Conservation (phyloP, 2,888 invertebrate species). For the Bruchidius siliquastri region DNA sequence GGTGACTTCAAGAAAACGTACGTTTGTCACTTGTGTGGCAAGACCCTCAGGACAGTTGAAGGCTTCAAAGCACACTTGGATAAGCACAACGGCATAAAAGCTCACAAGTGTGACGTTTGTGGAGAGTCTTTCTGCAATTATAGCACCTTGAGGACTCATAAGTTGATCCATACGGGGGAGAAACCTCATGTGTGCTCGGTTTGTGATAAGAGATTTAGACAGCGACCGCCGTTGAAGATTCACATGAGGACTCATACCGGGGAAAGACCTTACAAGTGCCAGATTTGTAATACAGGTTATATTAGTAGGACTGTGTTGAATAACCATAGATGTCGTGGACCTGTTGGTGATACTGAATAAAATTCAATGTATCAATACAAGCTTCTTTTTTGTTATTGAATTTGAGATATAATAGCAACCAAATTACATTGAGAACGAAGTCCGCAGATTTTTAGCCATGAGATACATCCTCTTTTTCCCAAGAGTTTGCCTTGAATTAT, state of each 20-base stretch:
- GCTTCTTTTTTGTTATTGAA: no score
- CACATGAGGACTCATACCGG: conserved; percentile 32
- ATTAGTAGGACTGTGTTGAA: neutral
- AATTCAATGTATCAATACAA: neutral
- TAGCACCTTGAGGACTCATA: neutral
- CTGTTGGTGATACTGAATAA: neutral
- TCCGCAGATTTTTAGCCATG: no score
- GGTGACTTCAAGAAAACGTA: neutral
- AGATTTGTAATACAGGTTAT: conserved; percentile 17
- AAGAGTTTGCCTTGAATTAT: no score
- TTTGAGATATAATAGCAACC: no score
- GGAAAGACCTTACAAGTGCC: conserved; percentile 11
- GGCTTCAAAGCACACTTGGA: conserved; percentile 17
- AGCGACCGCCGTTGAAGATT: conserved; percentile 8
- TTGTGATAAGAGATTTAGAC: neutral
- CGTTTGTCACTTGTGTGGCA: conserved; percentile 18
- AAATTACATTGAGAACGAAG: no score
- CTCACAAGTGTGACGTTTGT: neutral
- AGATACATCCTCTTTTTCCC: no score
- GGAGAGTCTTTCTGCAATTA: neutral
- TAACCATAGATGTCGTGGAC: neutral
- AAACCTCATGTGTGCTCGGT: conserved; percentile 26
- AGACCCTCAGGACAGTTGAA: conserved; percentile 9
- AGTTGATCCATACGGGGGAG: conserved; percentile 27
- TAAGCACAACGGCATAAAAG: conserved; percentile 10